Percentiles rank a stretch among this genome's conserved stretches.
Conservation (phyloP, 2,797 vertebrate species). For the Poeciliopsis presidionis region DNA sequence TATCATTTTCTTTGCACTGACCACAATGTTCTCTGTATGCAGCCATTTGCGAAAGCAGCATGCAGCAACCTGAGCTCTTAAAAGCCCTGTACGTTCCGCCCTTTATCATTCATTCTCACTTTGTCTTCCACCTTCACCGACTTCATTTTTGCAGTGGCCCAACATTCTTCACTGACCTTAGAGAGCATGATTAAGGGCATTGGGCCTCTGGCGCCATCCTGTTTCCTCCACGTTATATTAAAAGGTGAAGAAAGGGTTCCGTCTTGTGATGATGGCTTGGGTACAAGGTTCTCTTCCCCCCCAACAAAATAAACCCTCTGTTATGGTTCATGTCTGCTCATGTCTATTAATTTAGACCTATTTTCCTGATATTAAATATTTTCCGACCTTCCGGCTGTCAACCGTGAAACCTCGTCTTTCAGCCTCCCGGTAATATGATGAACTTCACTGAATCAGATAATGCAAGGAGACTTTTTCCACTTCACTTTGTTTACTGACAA, state of each 20-base stretch:
- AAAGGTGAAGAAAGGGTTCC: conserved; percentile 82
- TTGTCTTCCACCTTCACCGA: conserved; percentile 52
- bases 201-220: conserved; percentile 70
- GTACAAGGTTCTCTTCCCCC: conserved; percentile 50
- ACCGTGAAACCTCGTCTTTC: conserved; percentile 65
- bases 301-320: conserved; percentile 45
- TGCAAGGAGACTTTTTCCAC: conserved; percentile 27
- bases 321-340: conserved; percentile 43
- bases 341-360: conserved; percentile 48
- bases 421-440: conserved; percentile 57
- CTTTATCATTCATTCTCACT: conserved; percentile 56
- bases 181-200: conserved; percentile 78
- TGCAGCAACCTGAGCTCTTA: conserved; percentile 68
- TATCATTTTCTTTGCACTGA: conserved; percentile 17
- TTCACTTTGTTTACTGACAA: conserved; percentile 59
- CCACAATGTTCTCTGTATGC: conserved; percentile 38
- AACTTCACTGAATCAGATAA: conserved; percentile 60
- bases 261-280: conserved; percentile 66
- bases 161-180: conserved; percentile 78
- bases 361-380: conserved; percentile 47
- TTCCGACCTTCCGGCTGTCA: conserved; percentile 51
- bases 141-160: conserved; percentile 57
- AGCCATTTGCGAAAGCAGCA: conserved; percentile 43
- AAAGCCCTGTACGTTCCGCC: conserved; percentile 64
- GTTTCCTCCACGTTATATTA: conserved; percentile 83